Percentiles rank a stretch among this genome's conserved stretches.
Conservation (phyloP, 2,888 invertebrate genomes). For the Drosophila mayaguana region DNA sequence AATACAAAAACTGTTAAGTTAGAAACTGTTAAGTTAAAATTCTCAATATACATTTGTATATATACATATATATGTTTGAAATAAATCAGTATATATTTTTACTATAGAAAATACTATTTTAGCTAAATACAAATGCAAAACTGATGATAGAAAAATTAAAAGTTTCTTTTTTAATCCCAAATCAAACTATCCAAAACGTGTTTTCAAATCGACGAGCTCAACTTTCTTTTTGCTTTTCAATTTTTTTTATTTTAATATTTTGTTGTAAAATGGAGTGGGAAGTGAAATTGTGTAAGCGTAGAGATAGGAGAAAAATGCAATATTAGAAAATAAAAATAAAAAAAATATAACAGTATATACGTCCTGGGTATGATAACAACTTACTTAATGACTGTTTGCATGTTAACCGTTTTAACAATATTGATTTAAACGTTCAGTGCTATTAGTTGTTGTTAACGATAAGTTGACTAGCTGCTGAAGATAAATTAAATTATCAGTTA, state of each 20-base stretch:
- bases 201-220: conserved; percentile 73
- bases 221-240: conserved; percentile 73
- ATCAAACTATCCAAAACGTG: conserved; percentile 61
- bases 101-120: background rate
- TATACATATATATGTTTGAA: background rate
- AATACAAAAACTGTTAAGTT: too few relatives aligned
- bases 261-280: conserved; percentile 25
- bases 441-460: conserved; percentile 40
- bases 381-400: conserved; percentile 85
- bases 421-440: conserved; percentile 37
- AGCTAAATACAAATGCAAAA: background rate
- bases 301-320: conserved; percentile 22
- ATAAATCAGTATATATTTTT: background rate
- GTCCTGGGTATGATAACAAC: conserved; percentile 47
- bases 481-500: conserved; percentile 64
- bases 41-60: background rate
- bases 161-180: conserved; percentile 12
- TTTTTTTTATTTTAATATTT: conserved; percentile 42
- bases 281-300: conserved; percentile 1
- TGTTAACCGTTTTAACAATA: conserved; percentile 67
- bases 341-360: conserved; percentile 10
- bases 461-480: conserved; percentile 60
- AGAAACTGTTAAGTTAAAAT: too few relatives aligned
- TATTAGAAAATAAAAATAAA: conserved; percentile 14
- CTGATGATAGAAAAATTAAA: background rate